Conservation (phyloP, 2,113 vertebrate species). For the Bufo bufo region DNA sequence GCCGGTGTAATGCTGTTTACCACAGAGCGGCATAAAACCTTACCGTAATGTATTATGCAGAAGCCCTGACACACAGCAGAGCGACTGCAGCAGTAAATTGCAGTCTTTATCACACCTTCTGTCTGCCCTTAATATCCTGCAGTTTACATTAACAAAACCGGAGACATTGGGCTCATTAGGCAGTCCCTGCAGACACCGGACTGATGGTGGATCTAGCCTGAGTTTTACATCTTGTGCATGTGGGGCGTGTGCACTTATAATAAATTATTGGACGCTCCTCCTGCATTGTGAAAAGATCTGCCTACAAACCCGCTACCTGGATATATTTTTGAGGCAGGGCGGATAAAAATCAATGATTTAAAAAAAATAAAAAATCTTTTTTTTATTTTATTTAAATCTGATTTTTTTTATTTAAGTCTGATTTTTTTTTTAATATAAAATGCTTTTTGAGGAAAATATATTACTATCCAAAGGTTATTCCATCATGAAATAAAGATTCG, state of each 20-base stretch:
- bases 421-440: too few relatives aligned
- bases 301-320: background rate
- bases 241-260: background rate
- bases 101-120: background rate
- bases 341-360: too few relatives aligned
- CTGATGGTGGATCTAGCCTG: background rate
- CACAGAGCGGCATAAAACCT: conserved; percentile 39
- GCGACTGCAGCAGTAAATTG: background rate
- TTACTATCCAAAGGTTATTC: too few relatives aligned
- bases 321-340: background rate
- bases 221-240: background rate
- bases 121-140: background rate
- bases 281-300: background rate
- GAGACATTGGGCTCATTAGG: background rate
- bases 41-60: conserved; percentile 4
- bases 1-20: conserved; percentile 16
- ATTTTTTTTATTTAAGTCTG: too few relatives aligned
- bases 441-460: too few relatives aligned
- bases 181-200: background rate
- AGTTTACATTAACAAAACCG: background rate
- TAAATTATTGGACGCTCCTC: too few relatives aligned
- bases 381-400: too few relatives aligned
- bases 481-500: too few relatives aligned
- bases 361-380: too few relatives aligned
- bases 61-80: conserved; percentile 22